Evolutionary conservation across 1,140 invertebrate genomes (phyloP).

Genomic region (Neoseiulus cucumeris): DNA sequence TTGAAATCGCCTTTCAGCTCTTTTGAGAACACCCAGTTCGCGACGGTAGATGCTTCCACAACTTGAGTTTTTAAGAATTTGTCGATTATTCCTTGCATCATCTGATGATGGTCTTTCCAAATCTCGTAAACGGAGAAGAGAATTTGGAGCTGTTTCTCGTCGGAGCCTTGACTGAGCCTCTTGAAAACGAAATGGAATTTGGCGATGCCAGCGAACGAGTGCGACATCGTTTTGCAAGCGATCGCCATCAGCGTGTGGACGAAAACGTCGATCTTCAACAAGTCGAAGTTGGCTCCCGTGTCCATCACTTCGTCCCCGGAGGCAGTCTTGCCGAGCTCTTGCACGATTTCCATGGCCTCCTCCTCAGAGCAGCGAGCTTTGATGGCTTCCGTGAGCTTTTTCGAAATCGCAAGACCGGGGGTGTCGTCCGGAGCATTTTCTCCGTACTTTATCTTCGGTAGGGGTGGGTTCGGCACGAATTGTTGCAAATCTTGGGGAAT

Average conservation of each 20-base stretch:
- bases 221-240: conserved; percentile 89
- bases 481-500: conserved; percentile 65
- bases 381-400: conserved; percentile 61
- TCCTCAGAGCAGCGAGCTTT: conserved; percentile 68
- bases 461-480: conserved; percentile 48
- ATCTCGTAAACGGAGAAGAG: conserved; percentile 78
- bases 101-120: conserved; percentile 86
- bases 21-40: conserved; percentile 95
- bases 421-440: conserved; percentile 38
- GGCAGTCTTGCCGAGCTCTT: conserved; percentile 37
- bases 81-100: conserved; percentile 86
- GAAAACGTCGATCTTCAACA: conserved; percentile 82
- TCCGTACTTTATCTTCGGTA: conserved; percentile 32
- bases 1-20: conserved; percentile 86
- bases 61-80: conserved; percentile 94
- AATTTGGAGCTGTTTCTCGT: conserved; percentile 87
- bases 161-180: conserved; percentile 58
- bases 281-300: not conserved
- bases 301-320: not conserved
- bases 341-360: conserved; percentile 68
- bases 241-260: conserved; percentile 78
- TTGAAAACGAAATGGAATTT: conserved; percentile 91
- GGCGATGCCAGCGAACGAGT: conserved; percentile 88
- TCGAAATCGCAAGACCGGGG: conserved; percentile 58
- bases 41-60: conserved; percentile 84